Evolutionary conservation across 1,140 invertebrate species (phyloP).

Genomic region (Metopolophium dirhodum): DNA sequence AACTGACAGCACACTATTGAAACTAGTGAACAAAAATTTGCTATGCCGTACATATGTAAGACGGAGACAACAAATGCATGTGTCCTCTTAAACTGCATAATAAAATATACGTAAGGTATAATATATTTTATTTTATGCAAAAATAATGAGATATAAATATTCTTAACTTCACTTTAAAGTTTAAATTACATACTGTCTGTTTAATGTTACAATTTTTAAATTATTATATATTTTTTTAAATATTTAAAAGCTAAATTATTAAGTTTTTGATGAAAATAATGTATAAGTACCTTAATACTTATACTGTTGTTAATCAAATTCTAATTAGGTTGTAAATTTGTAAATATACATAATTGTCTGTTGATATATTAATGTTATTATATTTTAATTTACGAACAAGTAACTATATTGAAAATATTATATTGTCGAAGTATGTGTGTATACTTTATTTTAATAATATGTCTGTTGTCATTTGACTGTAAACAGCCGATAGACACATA

Average conservation of each 20-base stretch:
- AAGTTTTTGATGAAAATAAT: not conserved
- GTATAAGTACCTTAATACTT: not conserved
- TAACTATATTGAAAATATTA: not conserved
- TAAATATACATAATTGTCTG: not conserved
- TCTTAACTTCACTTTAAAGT: not conserved
- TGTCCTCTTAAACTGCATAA: not conserved
- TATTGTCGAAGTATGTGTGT: not conserved
- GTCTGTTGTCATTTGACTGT: not conserved
- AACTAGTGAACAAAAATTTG: too few relatives aligned
- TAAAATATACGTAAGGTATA: not conserved
- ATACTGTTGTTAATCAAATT: not conserved
- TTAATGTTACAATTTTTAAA: conserved; percentile 3
- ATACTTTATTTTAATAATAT: conserved; percentile 3
- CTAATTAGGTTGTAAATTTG: not conserved
- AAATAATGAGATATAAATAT: not conserved
- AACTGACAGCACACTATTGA: too few relatives aligned
- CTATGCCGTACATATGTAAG: too few relatives aligned
- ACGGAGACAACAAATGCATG: too few relatives aligned
- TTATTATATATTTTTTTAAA: not conserved
- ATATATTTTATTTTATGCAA: conserved; percentile 18
- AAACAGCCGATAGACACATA: too few relatives aligned
- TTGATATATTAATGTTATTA: not conserved
- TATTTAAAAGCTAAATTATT: not conserved
- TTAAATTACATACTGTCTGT: not conserved
- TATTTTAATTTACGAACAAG: not conserved